Percentiles rank a stretch among this genome's conserved stretches.
Conservation (phyloP, 2,113 vertebrate genomes). For the Parotia lawesii region DNA sequence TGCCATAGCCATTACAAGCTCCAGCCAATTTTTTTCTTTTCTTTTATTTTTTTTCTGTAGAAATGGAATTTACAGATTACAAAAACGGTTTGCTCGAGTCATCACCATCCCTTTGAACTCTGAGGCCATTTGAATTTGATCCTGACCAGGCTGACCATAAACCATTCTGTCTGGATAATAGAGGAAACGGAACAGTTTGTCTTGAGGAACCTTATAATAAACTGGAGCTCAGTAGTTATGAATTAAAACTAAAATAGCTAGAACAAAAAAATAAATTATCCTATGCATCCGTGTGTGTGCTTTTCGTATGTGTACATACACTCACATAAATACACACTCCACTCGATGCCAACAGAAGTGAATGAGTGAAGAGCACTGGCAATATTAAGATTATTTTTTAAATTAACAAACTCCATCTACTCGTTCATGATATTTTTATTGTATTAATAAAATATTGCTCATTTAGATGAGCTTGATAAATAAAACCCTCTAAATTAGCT, state of each 20-base stretch:
- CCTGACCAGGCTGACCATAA: constrained; percentile 45
- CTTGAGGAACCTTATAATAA: constrained; percentile 58
- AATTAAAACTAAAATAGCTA: constrained; percentile 34
- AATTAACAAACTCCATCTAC: constrained; percentile 37
- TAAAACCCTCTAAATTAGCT: constrained; percentile 9
- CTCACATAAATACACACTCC: background rate
- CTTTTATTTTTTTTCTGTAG: background rate
- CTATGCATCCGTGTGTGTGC: accelerated
- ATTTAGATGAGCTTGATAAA: constrained; percentile 41
- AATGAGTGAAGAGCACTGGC: background rate
- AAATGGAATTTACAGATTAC: constrained; percentile 59
- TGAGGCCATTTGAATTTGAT: constrained; percentile 42
- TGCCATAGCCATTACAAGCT: background rate
- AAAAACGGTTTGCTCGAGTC: constrained; percentile 57
- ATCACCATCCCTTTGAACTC: constrained; percentile 58
- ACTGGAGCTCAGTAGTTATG: constrained; percentile 32
- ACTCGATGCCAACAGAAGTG: background rate
- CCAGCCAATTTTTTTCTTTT: background rate
- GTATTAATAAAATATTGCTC: constrained; percentile 45
- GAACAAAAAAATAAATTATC: background rate
- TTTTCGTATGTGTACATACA: background rate
- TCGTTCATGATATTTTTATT: constrained; percentile 38
- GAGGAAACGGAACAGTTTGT: constrained; percentile 63
- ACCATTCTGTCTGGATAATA: constrained; percentile 45
- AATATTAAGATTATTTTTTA: background rate